These are phyloP conservation scores for Psammodynastes pulverulentus DNA, from an alignment of 2,113 vertebrate genomes.

Conservation along the genomic window DNA sequence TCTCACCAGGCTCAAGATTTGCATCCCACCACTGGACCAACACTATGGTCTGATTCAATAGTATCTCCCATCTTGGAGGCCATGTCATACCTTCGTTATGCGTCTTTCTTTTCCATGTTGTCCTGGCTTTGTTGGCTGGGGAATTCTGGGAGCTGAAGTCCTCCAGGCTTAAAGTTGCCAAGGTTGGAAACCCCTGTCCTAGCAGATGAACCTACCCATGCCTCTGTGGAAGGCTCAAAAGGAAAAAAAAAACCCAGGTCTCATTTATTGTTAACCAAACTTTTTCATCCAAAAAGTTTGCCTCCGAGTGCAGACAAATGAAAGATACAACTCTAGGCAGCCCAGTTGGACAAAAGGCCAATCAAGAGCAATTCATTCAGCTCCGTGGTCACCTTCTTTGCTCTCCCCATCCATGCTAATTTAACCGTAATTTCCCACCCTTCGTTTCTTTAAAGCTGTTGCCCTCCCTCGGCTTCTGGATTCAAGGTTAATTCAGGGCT, in stretches of 20 bases:
- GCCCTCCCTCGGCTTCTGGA: slow-evolving; percentile 37
- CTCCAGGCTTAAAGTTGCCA: too few species aligned
- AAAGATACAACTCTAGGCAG: neutral
- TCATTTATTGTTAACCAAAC: neutral
- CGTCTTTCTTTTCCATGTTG: neutral
- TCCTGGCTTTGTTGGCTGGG: too few species aligned
- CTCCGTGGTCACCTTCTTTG: neutral
- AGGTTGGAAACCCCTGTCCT: too few species aligned
- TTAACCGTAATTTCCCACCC: slow-evolving; percentile 38
- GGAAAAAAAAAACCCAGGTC: neutral
- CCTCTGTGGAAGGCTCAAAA: neutral
- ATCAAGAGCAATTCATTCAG: neutral
- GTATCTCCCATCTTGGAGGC: neutral
- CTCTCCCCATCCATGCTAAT: slow-evolving; percentile 14
- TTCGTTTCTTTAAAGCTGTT: slow-evolving; percentile 43
- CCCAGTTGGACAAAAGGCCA: slow-evolving; percentile 35
- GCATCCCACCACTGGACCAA: too few species aligned
- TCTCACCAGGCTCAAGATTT: too few species aligned
- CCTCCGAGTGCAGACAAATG: neutral
- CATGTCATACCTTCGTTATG: neutral
- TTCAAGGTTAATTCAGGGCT: slow-evolving; percentile 57
- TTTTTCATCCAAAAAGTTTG: neutral
- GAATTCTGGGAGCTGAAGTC: too few species aligned
- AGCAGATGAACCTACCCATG: neutral
- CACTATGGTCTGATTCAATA: neutral